Evolutionary conservation across 1,140 invertebrate genomes (phyloP).

Genomic region (Venustaconcha ellipsiformis): DNA sequence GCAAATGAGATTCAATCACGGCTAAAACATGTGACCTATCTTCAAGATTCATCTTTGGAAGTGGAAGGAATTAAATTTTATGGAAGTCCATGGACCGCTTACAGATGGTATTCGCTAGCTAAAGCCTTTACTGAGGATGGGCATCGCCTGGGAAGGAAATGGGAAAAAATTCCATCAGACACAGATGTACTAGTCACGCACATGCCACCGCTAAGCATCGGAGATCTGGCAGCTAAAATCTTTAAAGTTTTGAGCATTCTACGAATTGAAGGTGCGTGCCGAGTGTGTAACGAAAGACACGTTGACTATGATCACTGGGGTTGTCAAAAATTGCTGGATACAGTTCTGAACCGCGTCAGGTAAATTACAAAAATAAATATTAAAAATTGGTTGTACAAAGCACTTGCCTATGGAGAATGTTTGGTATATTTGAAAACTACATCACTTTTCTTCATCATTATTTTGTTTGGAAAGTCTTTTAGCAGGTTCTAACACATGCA

Average conservation of each 20-base stretch:
- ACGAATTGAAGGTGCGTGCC: neutral
- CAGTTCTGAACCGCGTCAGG: conserved; percentile 15
- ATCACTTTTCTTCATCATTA: no score
- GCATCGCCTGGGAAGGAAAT: neutral
- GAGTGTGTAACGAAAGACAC: conserved; percentile 12
- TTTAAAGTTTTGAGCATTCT: neutral
- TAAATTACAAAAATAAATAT: neutral
- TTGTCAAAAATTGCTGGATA: conserved; percentile 5
- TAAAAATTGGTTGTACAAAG: no score
- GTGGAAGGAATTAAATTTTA: conserved; percentile 29
- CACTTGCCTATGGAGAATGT: no score
- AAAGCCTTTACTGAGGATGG: conserved; percentile 5
- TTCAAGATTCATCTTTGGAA: conserved; percentile 12
- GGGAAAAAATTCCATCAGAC: conserved; percentile 13
- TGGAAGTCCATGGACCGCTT: conserved; percentile 20
- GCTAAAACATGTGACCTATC: conserved; percentile 15
- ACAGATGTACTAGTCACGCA: conserved; percentile 29
- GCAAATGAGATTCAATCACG: neutral
- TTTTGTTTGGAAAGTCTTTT: no score
- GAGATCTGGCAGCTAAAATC: conserved; percentile 16
- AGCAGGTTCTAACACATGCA: no score
- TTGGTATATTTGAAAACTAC: no score
- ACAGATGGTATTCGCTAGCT: conserved; percentile 21
- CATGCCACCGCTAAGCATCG: conserved; percentile 19
- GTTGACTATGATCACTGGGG: conserved; percentile 22